Percentiles rank a stretch among this genome's conserved stretches.
phyloP scores from a whole-genome alignment of 1,140 invertebrate genomes.

The Thalassaphorura encarpata region DNA sequence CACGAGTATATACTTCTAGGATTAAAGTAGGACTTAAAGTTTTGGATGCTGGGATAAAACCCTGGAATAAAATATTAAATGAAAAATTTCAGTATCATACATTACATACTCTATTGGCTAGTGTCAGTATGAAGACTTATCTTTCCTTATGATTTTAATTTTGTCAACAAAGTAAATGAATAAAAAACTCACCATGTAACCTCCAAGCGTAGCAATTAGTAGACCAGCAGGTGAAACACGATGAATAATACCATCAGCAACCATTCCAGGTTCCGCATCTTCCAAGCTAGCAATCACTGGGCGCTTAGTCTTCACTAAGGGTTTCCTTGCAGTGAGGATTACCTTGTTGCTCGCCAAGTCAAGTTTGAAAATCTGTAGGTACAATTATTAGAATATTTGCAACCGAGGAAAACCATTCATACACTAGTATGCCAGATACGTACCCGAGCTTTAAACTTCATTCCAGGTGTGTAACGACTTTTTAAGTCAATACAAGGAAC shows the following conservation, averaged over 20 bases:
- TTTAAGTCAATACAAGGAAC: constrained; percentile 38
- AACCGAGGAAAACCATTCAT: too few relatives aligned
- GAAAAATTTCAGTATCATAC: too few relatives aligned
- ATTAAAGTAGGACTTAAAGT: constrained; percentile 32
- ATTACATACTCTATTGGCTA: too few relatives aligned
- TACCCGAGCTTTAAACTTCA: constrained; percentile 44
- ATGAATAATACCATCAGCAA: not conserved
- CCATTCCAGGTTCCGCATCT: not conserved
- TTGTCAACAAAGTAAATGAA: too few relatives aligned
- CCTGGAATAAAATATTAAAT: not conserved
- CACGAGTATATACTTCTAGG: constrained; percentile 36
- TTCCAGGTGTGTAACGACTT: constrained; percentile 47
- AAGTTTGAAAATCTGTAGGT: too few relatives aligned
- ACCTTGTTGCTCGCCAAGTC: not conserved
- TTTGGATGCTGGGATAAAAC: constrained; percentile 16
- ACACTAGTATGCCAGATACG: not conserved
- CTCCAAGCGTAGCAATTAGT: not conserved
- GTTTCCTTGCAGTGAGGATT: not conserved
- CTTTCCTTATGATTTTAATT: too few relatives aligned
- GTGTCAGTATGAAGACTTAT: too few relatives aligned
- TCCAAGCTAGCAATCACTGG: not conserved
- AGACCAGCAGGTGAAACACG: not conserved
- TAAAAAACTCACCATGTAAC: not conserved
- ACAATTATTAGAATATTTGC: too few relatives aligned
- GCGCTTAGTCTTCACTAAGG: not conserved